phyloP scores from a whole-genome alignment of 2,888 invertebrate genomes.

The Hyposoter didymator region DNA sequence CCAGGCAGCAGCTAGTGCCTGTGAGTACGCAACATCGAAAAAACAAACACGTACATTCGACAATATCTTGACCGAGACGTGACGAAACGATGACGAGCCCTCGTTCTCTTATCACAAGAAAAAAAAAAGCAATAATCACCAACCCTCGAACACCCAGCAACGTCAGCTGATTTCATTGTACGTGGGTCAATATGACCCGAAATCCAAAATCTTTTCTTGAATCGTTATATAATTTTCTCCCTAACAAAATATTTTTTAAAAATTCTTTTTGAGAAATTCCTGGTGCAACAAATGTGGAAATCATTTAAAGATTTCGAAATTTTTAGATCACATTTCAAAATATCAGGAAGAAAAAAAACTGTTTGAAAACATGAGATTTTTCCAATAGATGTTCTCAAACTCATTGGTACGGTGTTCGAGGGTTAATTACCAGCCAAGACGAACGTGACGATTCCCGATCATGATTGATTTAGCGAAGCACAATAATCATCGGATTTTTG shows the following conservation, averaged over 20 bases:
- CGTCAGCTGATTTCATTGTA: neutral
- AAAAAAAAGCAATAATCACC: neutral
- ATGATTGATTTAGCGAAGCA: neutral
- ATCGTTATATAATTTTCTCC: too few relatives aligned
- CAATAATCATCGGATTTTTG: neutral
- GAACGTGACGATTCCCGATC: conserved; percentile 54
- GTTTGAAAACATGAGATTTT: neutral
- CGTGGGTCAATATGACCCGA: neutral
- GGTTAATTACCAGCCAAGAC: conserved; percentile 26
- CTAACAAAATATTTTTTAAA: too few relatives aligned
- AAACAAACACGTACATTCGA: conserved; percentile 9
- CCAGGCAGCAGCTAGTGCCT: conserved; percentile 86
- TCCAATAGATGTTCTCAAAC: neutral
- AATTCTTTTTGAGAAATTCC: too few relatives aligned
- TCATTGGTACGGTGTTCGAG: neutral
- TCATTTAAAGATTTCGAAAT: neutral
- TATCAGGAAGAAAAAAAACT: neutral
- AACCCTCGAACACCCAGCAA: neutral
- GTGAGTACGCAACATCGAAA: conserved; percentile 77
- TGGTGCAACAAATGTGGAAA: too few relatives aligned
- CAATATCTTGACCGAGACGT: conserved; percentile 37
- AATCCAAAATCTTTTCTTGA: neutral
- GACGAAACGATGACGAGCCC: conserved; percentile 33
- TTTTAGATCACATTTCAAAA: neutral
- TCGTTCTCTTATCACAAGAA: neutral